Evolutionary conservation across 2,888 invertebrate species (phyloP).

Genomic region (Oligia latruncula): DNA sequence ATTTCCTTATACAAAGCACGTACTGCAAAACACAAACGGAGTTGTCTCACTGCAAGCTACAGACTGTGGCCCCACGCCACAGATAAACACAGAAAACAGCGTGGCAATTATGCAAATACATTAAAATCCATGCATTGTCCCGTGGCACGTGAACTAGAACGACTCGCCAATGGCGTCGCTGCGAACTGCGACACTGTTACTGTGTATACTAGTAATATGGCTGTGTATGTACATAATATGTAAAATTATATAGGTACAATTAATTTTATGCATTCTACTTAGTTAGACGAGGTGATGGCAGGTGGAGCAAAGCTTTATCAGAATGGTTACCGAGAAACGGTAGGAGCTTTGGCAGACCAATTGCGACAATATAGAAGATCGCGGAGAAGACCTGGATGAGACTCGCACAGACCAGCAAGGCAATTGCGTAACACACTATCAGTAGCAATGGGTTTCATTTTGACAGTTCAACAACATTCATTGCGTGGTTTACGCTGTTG

Average conservation of each 20-base stretch:
- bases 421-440: too few relatives aligned
- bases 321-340: background rate
- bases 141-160: conserved; percentile 71
- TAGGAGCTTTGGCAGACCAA: too few relatives aligned
- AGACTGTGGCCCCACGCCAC: conserved; percentile 54
- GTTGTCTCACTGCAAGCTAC: conserved; percentile 33
- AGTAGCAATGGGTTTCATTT: too few relatives aligned
- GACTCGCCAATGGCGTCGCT: conserved; percentile 60
- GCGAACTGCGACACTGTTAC: conserved; percentile 36
- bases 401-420: too few relatives aligned
- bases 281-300: background rate
- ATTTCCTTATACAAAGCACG: background rate
- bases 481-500: too few relatives aligned
- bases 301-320: background rate
- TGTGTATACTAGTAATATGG: background rate
- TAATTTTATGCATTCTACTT: background rate
- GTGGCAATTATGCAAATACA: conserved; percentile 79
- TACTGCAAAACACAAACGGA: background rate
- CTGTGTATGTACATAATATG: too few relatives aligned
- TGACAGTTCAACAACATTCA: too few relatives aligned
- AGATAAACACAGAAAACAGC: conserved; percentile 74
- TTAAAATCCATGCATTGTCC: conserved; percentile 77
- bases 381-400: background rate
- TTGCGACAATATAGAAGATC: background rate
- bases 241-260: background rate